Percentiles rank a stretch among this genome's conserved stretches.
phyloP scores from a whole-genome alignment of 2,797 vertebrate genomes.

The Apogon talboti region DNA sequence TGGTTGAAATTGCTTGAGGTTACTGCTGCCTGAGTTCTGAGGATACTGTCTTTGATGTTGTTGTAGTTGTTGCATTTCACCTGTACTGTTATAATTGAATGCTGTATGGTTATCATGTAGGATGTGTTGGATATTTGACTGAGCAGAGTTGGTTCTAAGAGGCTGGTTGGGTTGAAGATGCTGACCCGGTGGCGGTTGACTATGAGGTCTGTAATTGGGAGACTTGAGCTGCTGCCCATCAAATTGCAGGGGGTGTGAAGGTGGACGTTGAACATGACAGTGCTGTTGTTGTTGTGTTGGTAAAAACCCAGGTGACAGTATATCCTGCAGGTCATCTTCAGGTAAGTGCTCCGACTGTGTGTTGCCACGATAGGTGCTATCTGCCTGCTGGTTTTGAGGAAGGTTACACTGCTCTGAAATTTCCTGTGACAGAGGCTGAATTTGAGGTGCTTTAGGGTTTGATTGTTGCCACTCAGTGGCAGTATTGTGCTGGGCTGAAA shows the following conservation, averaged over 20 bases:
- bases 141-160: slow-evolving; percentile 72
- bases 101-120: slow-evolving; percentile 76
- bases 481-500: slow-evolving; percentile 77
- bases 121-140: slow-evolving; percentile 61
- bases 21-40: slow-evolving; percentile 78
- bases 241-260: slow-evolving; percentile 78
- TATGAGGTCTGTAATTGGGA: slow-evolving; percentile 77
- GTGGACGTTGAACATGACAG: slow-evolving; percentile 75
- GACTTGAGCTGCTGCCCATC: slow-evolving; percentile 83
- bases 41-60: slow-evolving; percentile 81
- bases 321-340: slow-evolving; percentile 83
- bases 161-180: slow-evolving; percentile 65
- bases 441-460: slow-evolving; percentile 78
- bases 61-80: slow-evolving; percentile 70
- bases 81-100: slow-evolving; percentile 72
- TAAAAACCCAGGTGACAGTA: slow-evolving; percentile 83
- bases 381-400: slow-evolving; percentile 76
- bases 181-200: slow-evolving; percentile 76
- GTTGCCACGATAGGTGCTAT: slow-evolving; percentile 73
- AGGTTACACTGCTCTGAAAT: slow-evolving; percentile 75
- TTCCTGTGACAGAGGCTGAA: slow-evolving; percentile 73
- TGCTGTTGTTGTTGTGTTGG: slow-evolving; percentile 83
- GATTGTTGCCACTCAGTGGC: slow-evolving; percentile 84
- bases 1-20: slow-evolving; percentile 83
- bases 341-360: slow-evolving; percentile 87